Conservation (phyloP, 2,113 vertebrate genomes). For the Albula glossodonta region DNA sequence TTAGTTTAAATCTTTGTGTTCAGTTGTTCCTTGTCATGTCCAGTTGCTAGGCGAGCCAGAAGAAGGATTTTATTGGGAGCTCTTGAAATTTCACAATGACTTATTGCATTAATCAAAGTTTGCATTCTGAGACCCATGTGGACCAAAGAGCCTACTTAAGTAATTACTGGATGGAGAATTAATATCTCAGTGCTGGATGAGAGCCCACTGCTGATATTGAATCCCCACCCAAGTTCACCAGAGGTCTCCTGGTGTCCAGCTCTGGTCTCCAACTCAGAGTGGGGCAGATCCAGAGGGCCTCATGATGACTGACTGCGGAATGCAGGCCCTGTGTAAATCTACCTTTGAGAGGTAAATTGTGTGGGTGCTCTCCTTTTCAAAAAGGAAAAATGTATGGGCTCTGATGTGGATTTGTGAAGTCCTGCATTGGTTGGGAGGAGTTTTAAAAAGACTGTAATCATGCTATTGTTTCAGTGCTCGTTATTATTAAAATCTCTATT, state of each 20-base stretch:
- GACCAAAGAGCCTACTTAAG: constrained; percentile 46
- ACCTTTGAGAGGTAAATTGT: not conserved
- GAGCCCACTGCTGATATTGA: constrained; percentile 66
- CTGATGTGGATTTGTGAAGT: too few species aligned
- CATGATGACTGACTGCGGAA: constrained; percentile 42
- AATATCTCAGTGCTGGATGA: constrained; percentile 60
- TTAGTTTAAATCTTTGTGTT: not conserved
- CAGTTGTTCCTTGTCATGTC: not conserved
- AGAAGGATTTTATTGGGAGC: constrained; percentile 6
- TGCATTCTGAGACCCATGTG: constrained; percentile 37
- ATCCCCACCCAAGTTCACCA: constrained; percentile 49
- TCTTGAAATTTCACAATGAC: constrained; percentile 48
- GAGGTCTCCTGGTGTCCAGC: constrained; percentile 66
- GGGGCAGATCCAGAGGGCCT: constrained; percentile 46
- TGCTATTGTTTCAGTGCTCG: too few species aligned
- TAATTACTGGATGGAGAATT: constrained; percentile 58
- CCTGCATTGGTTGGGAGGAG: too few species aligned
- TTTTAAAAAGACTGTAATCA: too few species aligned
- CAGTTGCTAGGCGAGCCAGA: constrained; percentile 19
- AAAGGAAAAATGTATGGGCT: too few species aligned
- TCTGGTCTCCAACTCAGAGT: constrained; percentile 40
- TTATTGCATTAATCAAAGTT: constrained; percentile 50
- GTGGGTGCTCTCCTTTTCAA: not conserved
- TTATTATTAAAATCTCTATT: too few species aligned
- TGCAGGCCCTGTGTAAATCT: not conserved